Evolutionary conservation across 2,113 vertebrate genomes (phyloP), one percentile per base, ranked within the genome.

Genomic region (Urocitellus parryii): DNA sequence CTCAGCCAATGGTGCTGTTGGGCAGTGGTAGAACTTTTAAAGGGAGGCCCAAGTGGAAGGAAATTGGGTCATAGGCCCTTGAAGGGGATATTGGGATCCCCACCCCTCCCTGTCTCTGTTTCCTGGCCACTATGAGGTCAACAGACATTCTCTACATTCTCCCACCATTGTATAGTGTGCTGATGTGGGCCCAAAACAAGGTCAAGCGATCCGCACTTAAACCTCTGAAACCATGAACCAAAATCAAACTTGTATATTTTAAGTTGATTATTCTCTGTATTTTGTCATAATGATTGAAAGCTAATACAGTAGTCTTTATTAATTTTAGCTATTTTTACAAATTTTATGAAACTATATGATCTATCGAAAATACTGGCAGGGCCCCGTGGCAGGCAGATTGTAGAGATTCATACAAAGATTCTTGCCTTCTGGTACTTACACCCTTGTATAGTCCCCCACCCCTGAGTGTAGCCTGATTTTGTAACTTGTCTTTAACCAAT

Each of bases 331-430:
- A 27, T 53, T 77, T 93, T 67, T 91, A 8, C 16, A 53, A n/a
- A 34, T 56, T 87, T 90, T 72, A 67, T 93, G 32, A 82, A 95
- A 87, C 58, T 78, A 78, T 73, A 78, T 39, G 42, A 78, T 42
- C 42, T 37, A 86, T 16, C 32, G 68, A 74, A 45, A 4, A 73
- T 61, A 67, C 39, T 88, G 8, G 8, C 79, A 61, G 18, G 45
- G 63, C 9, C 39, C 42, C 25, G 22, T 53, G 32, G 32, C 32
- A 92, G 45, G 27, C n/a, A 65, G 3, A 73, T 27, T 84, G 27
- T 79, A 56, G 83, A 88, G 42, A 78, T 25, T 39, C 12, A 18
- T 25, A 25, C 14, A 65, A 0, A n/a, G 45, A 70, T 45, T 53
- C 61, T 10, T 58, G 12, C 68, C 53, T 83, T 51, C 53, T 48